Base-by-base conservation (phyloP, 2,888 invertebrate genomes). In the Alsophila aescularia region DNA sequence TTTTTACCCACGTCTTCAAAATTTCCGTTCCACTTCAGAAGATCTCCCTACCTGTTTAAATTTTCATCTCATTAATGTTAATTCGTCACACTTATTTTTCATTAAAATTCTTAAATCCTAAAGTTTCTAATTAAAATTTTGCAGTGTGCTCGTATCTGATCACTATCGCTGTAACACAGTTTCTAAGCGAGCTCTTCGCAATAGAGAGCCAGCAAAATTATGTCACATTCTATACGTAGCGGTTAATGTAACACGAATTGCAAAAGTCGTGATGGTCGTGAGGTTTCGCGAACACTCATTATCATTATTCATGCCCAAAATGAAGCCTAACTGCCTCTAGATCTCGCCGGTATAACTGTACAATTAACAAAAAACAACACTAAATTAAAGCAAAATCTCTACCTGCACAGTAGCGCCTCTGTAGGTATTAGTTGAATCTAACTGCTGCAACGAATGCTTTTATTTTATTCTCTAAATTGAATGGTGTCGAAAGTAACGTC, bases 171-270 rank as follows among this genome's bases (percentile, higher is more conserved):
- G 67, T 62, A 65, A 62, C 60, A 61, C 62, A 73, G 68, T 75
- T 76, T 73, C 71, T 70, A 73, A 70, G 73, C 67, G 70, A 63
- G 64, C 70, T 62, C 58, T 53, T 53, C 54, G 67, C 62, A 64
- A 60, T 66, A 64, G 70, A 66, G 69, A 73, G 70, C 73, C 69
- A 72, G 73, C 68, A 67, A 75, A 77, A 79, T 81, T 82, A 81
- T 81, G 82, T 81, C 79, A 81, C 79, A 80, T 77, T 79, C 73
- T 74, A 74, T 69, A 70, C 71, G 69, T 73, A 77, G 75, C 69
- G 70, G 75, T 74, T 76, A 77, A 67, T 77, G 79, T 77, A 78
- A 73, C 76, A 75, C 73, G 68, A 78, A 80, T 81, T 81, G 79
- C 81, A 80, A 80, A 77, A 80, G 69, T 72, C 69, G 68, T 70